These are phyloP conservation scores for Cottus gobio DNA, from an alignment of 2,113 vertebrate genomes.

Conservation along the genomic window DNA sequence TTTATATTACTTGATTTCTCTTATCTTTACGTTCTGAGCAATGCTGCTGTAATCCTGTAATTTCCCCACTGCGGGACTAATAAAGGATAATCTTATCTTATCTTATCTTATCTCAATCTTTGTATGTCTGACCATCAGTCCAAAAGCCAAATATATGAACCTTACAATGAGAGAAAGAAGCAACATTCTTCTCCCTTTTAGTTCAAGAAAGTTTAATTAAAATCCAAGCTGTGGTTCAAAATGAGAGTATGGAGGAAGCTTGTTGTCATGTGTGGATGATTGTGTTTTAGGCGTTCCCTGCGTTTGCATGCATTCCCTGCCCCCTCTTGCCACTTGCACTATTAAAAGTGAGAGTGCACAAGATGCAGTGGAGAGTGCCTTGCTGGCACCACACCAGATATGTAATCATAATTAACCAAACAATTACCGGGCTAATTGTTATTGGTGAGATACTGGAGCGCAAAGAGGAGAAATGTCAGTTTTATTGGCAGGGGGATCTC, in stretches of 20 bases:
- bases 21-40: no score
- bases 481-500: slow-evolving; percentile 64
- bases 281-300: neutral
- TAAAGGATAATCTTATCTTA: no score
- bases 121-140: no score
- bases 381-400: slow-evolving; percentile 72
- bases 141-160: neutral
- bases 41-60: no score
- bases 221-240: slow-evolving; percentile 41
- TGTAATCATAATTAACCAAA: slow-evolving; percentile 85
- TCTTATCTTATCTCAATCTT: no score
- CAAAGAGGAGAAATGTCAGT: slow-evolving; percentile 73
- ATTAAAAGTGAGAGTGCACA: slow-evolving; percentile 56
- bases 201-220: no score
- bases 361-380: slow-evolving; percentile 69
- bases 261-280: neutral
- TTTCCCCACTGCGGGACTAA: no score
- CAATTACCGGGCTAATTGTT: slow-evolving; percentile 83
- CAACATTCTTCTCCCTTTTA: slow-evolving; percentile 16
- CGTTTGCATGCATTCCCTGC: slow-evolving; percentile 3
- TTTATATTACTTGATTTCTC: no score
- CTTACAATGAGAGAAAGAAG: neutral
- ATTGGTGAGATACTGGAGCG: slow-evolving; percentile 76
- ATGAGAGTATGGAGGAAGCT: neutral
- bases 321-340: slow-evolving; percentile 49